Evolutionary conservation across 2,888 invertebrate species (phyloP).

Genomic region (Agrochola lychnidis): DNA sequence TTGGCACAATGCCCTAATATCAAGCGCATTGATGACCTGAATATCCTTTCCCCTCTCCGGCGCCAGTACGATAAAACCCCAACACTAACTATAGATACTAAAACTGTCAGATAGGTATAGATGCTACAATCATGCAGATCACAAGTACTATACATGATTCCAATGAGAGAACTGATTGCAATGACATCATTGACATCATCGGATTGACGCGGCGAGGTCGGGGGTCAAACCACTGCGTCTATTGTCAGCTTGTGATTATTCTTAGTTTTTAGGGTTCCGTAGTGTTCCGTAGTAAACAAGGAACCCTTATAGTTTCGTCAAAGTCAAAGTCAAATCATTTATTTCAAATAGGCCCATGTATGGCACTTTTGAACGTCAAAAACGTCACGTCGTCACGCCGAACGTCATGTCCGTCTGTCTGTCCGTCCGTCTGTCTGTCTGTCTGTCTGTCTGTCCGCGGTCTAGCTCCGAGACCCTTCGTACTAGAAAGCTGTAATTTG

Average conservation of each 20-base stretch:
- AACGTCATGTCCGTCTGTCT: too few species aligned
- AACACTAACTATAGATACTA: neutral
- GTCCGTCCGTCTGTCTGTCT: too few species aligned
- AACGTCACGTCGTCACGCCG: too few species aligned
- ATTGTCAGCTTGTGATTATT: conserved; percentile 37
- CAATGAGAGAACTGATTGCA: conserved; percentile 46
- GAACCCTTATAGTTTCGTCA: too few species aligned
- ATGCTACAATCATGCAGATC: conserved; percentile 12
- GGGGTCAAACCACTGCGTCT: conserved; percentile 41
- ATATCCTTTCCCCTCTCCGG: conserved; percentile 8
- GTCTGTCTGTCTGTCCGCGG: too few species aligned
- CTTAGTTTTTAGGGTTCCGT: too few species aligned
- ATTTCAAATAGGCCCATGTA: too few species aligned
- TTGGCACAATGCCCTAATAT: neutral
- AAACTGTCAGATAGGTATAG: neutral
- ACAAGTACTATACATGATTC: conserved; percentile 21
- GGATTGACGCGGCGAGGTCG: conserved; percentile 31
- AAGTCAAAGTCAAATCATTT: too few species aligned
- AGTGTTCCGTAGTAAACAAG: too few species aligned
- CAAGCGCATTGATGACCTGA: neutral
- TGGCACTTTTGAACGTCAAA: too few species aligned
- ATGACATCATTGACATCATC: conserved; percentile 59
- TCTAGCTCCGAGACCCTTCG: too few species aligned
- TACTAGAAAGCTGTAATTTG: too few species aligned
- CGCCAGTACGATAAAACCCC: conserved; percentile 4